A percentile compares a stretch with the other conserved stretches of the same genome.
Evolutionary conservation across 1,140 invertebrate species (phyloP).

Genomic region (Panagrolaimus sp.): DNA sequence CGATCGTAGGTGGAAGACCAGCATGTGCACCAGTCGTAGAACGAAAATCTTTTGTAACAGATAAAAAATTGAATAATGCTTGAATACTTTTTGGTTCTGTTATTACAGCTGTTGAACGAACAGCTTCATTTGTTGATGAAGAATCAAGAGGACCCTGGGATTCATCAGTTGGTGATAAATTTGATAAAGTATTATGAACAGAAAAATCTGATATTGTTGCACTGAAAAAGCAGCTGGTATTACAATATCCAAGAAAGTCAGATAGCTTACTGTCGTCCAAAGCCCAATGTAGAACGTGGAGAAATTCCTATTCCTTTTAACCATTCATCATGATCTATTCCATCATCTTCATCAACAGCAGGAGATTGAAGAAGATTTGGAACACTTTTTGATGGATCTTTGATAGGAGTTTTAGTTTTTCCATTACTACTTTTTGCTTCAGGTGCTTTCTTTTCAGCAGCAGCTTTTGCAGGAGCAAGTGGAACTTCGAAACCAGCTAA

Average conservation of each 20-base stretch:
- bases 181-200: neutral
- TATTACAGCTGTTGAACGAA: neutral
- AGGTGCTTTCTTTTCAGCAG: neutral
- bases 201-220: slow-evolving; percentile 1
- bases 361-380: neutral
- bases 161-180: neutral
- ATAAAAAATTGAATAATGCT: neutral
- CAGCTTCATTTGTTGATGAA: neutral
- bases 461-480: no score
- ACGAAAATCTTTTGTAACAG: neutral
- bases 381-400: no score
- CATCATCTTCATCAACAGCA: neutral
- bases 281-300: neutral
- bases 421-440: neutral
- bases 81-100: neutral
- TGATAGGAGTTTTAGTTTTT: neutral
- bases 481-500: no score
- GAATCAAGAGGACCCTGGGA: neutral
- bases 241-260: neutral
- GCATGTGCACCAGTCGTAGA: neutral
- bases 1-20: neutral
- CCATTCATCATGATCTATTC: slow-evolving; percentile 5
- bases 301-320: neutral
- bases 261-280: neutral
- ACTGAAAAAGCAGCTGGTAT: neutral